A percentile compares a stretch with the other conserved stretches of the same genome.
Evolutionary conservation across 2,888 invertebrate genomes (phyloP).

Genomic region (Embidobia sp.): DNA sequence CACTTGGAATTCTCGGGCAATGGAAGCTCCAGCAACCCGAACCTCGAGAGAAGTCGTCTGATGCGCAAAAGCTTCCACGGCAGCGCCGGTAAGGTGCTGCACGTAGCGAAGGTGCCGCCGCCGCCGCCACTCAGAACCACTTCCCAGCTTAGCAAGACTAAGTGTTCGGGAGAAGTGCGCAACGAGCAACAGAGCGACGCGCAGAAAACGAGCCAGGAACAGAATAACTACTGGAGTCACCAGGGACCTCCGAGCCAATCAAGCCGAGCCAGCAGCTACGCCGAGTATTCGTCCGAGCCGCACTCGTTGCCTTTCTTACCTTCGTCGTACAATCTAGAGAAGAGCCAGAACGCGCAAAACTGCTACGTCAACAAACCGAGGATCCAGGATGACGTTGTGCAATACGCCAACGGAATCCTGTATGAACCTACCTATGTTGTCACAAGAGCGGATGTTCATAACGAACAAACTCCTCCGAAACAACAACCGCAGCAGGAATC

Average conservation of each 20-base stretch:
- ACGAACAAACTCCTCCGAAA: slow-evolving; percentile 87
- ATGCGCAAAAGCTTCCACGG: slow-evolving; percentile 95
- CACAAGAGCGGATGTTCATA: slow-evolving; percentile 92
- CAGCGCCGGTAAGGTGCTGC: slow-evolving; percentile 90
- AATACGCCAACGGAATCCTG: slow-evolving; percentile 81
- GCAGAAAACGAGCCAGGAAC: slow-evolving; percentile 79
- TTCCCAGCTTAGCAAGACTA: slow-evolving; percentile 90
- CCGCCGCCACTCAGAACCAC: slow-evolving; percentile 93
- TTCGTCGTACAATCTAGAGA: slow-evolving; percentile 82
- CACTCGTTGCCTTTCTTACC: slow-evolving; percentile 85
- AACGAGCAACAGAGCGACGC: slow-evolving; percentile 74
- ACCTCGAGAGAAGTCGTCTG: slow-evolving; percentile 91
- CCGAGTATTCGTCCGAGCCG: slow-evolving; percentile 82
- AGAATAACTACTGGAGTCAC: slow-evolving; percentile 77
- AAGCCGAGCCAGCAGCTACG: slow-evolving; percentile 70
- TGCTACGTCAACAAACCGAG: slow-evolving; percentile 74
- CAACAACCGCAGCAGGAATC: slow-evolving; percentile 69
- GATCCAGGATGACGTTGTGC: slow-evolving; percentile 81
- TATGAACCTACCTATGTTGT: slow-evolving; percentile 84
- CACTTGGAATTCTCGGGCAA: slow-evolving; percentile 88
- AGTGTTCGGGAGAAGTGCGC: slow-evolving; percentile 84
- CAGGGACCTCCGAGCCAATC: slow-evolving; percentile 67
- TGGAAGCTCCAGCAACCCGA: slow-evolving; percentile 87
- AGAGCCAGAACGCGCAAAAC: slow-evolving; percentile 66
- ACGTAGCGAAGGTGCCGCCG: slow-evolving; percentile 92